Conservation (phyloP, 2,797 vertebrate species). For the Adrianichthys oophorus region DNA sequence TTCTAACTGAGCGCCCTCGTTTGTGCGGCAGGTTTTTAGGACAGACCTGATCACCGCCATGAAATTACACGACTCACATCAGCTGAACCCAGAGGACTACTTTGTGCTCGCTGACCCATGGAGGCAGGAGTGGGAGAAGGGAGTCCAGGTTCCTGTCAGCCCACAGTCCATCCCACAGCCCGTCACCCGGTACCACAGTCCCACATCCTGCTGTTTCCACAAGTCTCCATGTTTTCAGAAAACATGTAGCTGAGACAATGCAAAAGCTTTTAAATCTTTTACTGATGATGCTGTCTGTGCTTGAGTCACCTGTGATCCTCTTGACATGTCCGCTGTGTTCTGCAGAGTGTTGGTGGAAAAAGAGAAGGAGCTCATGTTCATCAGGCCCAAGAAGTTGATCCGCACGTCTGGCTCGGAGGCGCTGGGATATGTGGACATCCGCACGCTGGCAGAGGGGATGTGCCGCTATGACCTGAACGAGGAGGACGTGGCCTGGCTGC, state of each 20-base stretch:
- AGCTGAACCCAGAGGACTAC: constrained; percentile 93
- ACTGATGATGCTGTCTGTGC: not conserved
- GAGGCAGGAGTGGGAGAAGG: constrained; percentile 99
- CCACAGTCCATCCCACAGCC: constrained; percentile 90
- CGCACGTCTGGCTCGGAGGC: constrained; percentile 84
- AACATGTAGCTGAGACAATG: too few relatives aligned
- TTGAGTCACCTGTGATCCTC: not conserved
- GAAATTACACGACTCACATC: constrained; percentile 95
- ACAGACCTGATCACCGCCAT: constrained; percentile 99
- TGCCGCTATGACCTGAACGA: constrained; percentile 95
- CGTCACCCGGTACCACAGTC: constrained; percentile 82
- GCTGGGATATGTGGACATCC: constrained; percentile 90
- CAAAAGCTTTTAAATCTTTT: too few relatives aligned
- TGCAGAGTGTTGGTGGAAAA: constrained; percentile 82
- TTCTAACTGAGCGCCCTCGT: not conserved
- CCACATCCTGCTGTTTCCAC: too few relatives aligned
- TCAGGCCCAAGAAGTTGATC: constrained; percentile 90
- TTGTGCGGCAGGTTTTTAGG: constrained; percentile 87
- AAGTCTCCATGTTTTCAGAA: not conserved
- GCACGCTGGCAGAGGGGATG: constrained; percentile 85
- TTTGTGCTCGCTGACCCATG: constrained; percentile 92
- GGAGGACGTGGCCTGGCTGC: constrained; percentile 89
- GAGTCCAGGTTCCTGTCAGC: constrained; percentile 97
- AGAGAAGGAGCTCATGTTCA: constrained; percentile 84
- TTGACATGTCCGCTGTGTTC: not conserved